Percentiles rank a stretch among this genome's conserved stretches.
Evolutionary conservation across 2,888 invertebrate species (phyloP).

Genomic region (Synergus itoensis): DNA sequence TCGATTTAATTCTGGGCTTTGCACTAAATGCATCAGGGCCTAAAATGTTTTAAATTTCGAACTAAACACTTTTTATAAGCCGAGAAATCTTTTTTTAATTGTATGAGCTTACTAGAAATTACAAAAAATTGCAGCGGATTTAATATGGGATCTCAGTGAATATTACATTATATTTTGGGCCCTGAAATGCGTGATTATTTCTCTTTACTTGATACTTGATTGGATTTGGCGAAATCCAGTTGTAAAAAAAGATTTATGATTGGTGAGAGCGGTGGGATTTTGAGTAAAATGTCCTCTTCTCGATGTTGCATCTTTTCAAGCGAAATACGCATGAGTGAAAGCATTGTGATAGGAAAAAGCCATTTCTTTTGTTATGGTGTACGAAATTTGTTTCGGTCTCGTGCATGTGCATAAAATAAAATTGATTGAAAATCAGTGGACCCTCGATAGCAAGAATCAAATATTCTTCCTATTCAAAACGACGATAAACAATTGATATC

Average conservation of each 20-base stretch:
- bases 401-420: conserved; percentile 32
- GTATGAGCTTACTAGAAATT: no score
- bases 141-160: no score
- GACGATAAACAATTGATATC: not conserved
- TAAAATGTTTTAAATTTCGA: no score
- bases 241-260: not conserved
- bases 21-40: not conserved
- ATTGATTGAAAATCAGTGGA: not conserved
- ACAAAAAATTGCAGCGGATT: no score
- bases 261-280: not conserved
- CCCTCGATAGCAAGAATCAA: not conserved
- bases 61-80: no score
- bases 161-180: no score
- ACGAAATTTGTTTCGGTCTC: conserved; percentile 13
- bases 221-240: no score
- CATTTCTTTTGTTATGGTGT: conserved; percentile 36
- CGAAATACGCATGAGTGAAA: conserved; percentile 48
- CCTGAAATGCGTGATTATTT: not conserved
- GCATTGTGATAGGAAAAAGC: conserved; percentile 46
- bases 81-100: no score
- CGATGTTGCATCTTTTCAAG: not conserved
- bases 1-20: conserved; percentile 52
- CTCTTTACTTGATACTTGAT: not conserved
- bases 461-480: not conserved
- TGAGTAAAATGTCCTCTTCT: no score